Evolutionary conservation across 2,113 vertebrate species (phyloP).

Genomic region (Hippocampus comes): DNA sequence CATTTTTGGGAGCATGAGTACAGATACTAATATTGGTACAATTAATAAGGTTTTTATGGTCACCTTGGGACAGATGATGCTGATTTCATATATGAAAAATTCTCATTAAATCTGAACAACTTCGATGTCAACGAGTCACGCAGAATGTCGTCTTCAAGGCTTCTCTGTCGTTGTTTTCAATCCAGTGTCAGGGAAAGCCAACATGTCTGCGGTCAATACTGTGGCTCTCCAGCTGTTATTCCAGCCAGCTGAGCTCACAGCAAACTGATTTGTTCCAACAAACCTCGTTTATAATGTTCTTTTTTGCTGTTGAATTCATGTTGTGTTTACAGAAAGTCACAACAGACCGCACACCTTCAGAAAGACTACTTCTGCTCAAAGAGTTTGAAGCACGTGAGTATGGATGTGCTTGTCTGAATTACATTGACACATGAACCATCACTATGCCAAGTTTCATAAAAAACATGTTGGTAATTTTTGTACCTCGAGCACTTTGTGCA

Average conservation of each 20-base stretch:
- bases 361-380: constrained; percentile 80
- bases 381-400: constrained; percentile 96
- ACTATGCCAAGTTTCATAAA: neutral
- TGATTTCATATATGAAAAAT: too few species aligned
- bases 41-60: too few species aligned
- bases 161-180: neutral
- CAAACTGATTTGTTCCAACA: neutral
- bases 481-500: neutral
- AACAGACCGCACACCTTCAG: constrained; percentile 82
- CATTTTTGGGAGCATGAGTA: too few species aligned
- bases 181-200: neutral
- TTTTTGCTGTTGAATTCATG: neutral
- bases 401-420: constrained; percentile 6
- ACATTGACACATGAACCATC: neutral
- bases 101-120: too few species aligned
- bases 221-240: neutral
- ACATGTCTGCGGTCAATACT: neutral
- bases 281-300: neutral
- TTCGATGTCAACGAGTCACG: too few species aligned
- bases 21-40: too few species aligned
- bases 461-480: neutral
- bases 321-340: constrained; percentile 77
- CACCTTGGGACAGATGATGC: too few species aligned
- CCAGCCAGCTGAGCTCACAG: neutral
- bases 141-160: neutral